Percentiles rank a stretch among this genome's conserved stretches.
phyloP scores from a whole-genome alignment of 2,888 invertebrate genomes.

The Machimus rusticus region DNA sequence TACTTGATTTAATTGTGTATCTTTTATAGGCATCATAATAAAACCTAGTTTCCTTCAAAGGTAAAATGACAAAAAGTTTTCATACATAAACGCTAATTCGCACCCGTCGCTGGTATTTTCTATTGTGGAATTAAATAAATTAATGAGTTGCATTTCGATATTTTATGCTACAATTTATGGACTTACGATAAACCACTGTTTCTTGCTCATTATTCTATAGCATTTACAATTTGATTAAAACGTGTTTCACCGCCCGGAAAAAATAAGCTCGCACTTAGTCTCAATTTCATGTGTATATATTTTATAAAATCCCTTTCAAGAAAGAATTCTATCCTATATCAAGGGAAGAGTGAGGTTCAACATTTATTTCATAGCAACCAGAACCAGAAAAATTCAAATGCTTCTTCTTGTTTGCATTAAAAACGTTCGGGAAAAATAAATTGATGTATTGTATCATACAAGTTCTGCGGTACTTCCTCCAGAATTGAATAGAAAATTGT shows the following conservation, averaged over 20 bases:
- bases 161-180: no score
- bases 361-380: not conserved
- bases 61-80: no score
- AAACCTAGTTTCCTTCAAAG: no score
- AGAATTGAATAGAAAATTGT: not conserved
- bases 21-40: no score
- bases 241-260: not conserved
- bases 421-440: not conserved
- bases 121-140: no score
- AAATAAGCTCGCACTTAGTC: not conserved
- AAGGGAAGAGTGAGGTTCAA: not conserved
- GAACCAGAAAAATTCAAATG: not conserved
- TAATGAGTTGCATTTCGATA: no score
- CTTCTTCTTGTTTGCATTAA: not conserved
- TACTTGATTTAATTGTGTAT: no score
- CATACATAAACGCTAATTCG: no score
- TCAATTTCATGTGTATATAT: not conserved
- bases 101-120: no score
- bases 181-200: no score
- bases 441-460: not conserved
- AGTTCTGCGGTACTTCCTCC: not conserved
- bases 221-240: not conserved
- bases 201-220: not conserved
- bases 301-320: not conserved
- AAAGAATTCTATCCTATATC: not conserved